Conservation (phyloP, 2,888 invertebrate species). For the Agriopis aurantiaria region DNA sequence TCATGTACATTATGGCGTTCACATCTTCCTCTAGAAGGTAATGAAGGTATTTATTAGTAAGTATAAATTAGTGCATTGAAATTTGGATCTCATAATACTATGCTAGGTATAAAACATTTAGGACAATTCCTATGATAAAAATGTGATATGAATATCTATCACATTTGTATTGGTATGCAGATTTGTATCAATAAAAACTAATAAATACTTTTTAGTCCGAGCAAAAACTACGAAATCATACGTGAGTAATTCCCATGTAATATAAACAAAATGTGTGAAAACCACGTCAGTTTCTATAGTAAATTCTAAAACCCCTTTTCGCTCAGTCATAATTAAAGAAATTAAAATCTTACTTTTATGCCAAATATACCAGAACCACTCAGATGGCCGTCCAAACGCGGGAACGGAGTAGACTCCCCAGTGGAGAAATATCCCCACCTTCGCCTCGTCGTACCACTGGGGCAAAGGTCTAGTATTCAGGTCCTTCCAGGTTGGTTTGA, state of each 20-base stretch:
- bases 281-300: no score
- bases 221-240: no score
- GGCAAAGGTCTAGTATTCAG: constrained; percentile 94
- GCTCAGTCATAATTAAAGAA: not conserved
- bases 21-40: not conserved
- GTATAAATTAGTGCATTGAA: not conserved
- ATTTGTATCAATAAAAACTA: no score
- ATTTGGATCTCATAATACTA: no score
- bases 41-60: constrained; percentile 67
- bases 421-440: constrained; percentile 96
- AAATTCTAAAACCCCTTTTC: no score
- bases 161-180: no score
- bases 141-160: no score
- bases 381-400: constrained; percentile 88
- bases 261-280: no score
- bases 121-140: no score
- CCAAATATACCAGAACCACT: constrained; percentile 96
- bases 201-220: no score
- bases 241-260: no score
- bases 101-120: no score
- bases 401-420: constrained; percentile 98
- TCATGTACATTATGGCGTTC: constrained; percentile 87
- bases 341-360: constrained; percentile 79
- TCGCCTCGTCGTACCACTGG: constrained; percentile 95
- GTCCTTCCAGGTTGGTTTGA: constrained; percentile 92